These are phyloP conservation scores for Gymnocheta viridis DNA, from an alignment of 2,888 invertebrate species.

Conservation along the genomic window DNA sequence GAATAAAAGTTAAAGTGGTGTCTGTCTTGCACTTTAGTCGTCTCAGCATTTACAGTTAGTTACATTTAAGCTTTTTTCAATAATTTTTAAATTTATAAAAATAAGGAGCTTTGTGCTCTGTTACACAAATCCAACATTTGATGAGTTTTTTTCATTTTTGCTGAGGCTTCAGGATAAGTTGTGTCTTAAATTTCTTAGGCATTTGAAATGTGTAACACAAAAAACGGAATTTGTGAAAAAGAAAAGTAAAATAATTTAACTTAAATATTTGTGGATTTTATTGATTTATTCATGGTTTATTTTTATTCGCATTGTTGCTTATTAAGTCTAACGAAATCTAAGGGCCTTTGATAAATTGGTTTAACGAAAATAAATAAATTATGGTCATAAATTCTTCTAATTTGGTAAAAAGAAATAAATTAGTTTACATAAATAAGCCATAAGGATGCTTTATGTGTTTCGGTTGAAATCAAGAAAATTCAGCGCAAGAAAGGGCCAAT, in stretches of 20 bases:
- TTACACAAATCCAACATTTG: too few species aligned
- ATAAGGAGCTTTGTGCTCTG: background rate
- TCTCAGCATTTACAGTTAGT: slow-evolving; percentile 27
- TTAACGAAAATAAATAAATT: background rate
- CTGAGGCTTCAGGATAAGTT: background rate
- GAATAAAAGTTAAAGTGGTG: background rate
- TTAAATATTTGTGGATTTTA: background rate
- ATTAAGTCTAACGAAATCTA: background rate
- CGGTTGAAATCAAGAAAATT: background rate
- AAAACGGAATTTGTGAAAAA: background rate
- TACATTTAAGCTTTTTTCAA: background rate
- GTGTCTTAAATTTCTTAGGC: background rate
- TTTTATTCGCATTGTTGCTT: background rate
- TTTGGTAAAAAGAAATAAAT: background rate
- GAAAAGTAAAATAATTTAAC: background rate
- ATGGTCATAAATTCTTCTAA: background rate
- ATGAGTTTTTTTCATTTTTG: background rate
- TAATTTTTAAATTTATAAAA: background rate
- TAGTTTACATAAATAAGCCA: background rate
- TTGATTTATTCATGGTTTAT: background rate
- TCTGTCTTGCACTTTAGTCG: background rate
- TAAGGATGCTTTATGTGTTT: background rate
- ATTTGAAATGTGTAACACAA: background rate
- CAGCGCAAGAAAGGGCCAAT: background rate
- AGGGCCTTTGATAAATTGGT: background rate